phyloP scores from a whole-genome alignment of 2,113 vertebrate species.

The Felis chaus region DNA sequence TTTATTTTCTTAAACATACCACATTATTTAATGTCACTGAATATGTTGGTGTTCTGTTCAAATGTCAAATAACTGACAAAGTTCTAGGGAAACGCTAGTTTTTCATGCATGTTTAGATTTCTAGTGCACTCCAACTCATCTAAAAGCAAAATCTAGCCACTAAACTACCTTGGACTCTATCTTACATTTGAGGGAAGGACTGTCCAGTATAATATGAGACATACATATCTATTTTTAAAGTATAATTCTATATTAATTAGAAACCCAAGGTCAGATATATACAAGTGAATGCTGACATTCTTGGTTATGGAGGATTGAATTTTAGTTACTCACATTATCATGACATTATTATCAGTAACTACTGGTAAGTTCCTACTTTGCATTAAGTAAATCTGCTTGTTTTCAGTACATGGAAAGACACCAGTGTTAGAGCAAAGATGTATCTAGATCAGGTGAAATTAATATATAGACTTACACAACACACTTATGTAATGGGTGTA shows the following conservation, averaged over 20 bases:
- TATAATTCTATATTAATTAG: neutral
- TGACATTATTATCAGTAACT: neutral
- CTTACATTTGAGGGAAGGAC: neutral
- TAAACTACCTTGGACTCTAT: neutral
- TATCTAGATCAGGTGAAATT: neutral
- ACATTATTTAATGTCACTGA: constrained; percentile 32
- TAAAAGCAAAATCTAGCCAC: neutral
- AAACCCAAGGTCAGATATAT: neutral
- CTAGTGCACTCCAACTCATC: neutral
- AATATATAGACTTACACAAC: neutral
- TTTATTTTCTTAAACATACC: constrained; percentile 16
- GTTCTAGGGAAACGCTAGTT: neutral
- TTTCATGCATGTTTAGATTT: neutral
- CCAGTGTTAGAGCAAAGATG: neutral
- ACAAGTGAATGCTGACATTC: neutral
- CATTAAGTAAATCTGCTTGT: neutral
- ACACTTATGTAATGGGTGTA: neutral
- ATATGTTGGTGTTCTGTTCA: neutral
- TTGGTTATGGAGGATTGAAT: neutral
- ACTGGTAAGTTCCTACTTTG: neutral
- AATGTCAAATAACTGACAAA: constrained; percentile 1
- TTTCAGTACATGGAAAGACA: neutral
- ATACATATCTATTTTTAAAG: neutral
- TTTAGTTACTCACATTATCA: neutral
- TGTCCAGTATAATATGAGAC: neutral